Evolutionary conservation across 2,113 vertebrate species (phyloP).

Genomic region (Melanerpes aurifrons): DNA sequence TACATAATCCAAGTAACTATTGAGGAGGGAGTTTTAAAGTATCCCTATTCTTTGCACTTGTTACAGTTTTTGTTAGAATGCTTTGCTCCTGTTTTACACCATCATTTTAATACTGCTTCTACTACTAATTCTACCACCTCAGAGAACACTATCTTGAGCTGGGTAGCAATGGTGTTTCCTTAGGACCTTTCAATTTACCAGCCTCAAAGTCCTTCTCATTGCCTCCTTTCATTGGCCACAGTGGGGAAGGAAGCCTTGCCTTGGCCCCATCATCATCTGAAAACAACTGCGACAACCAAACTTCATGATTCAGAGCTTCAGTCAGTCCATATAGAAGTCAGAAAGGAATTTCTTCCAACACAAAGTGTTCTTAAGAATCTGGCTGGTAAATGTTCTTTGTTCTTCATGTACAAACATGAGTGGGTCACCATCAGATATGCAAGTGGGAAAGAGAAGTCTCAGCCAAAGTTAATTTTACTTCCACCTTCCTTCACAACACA

Average conservation of each 20-base stretch:
- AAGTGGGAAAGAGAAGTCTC: neutral
- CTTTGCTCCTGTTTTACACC: neutral
- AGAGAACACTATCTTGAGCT: neutral
- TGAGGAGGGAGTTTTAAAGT: neutral
- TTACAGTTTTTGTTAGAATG: neutral
- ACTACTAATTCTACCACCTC: neutral
- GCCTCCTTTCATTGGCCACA: neutral
- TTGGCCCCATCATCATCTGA: rapidly evolving
- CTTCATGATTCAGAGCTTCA: neutral
- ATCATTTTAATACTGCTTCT: neutral
- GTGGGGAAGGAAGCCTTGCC: neutral
- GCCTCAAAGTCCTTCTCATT: neutral
- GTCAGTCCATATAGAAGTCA: neutral
- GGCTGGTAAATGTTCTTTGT: neutral
- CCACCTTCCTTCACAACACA: neutral
- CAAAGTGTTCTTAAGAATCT: neutral
- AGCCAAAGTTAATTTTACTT: neutral
- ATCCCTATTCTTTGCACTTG: neutral
- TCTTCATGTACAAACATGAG: neutral
- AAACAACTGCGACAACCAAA: neutral
- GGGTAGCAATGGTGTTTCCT: neutral
- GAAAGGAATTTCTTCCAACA: neutral
- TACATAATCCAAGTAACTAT: neutral
- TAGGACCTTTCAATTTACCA: neutral
- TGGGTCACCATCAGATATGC: neutral